phyloP scores from a whole-genome alignment of 2,113 vertebrate species.

The Odontesthes bonariensis region DNA sequence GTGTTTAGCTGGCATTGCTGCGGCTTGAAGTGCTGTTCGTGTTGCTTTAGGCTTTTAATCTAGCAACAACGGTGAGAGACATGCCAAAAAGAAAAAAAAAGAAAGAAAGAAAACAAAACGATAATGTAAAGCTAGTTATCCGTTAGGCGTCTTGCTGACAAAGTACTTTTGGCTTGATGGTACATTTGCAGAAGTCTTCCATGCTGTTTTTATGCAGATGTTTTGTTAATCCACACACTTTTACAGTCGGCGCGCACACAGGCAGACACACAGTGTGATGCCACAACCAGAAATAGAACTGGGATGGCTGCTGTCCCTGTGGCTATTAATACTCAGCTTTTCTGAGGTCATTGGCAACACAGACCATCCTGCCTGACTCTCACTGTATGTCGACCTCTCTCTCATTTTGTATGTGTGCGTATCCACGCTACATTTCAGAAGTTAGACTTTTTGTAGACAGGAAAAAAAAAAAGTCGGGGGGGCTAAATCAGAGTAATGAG shows the following conservation, averaged over 20 bases:
- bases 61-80: background rate
- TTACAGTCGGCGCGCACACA: conserved; percentile 31
- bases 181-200: conserved; percentile 14
- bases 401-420: conserved; percentile 13
- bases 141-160: conserved; percentile 1
- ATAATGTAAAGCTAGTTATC: background rate
- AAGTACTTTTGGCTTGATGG: conserved; percentile 1
- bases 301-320: conserved; percentile 52
- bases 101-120: background rate
- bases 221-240: conserved; percentile 45
- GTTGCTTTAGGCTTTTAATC: background rate
- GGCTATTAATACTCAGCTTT: conserved; percentile 71
- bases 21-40: background rate
- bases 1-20: background rate
- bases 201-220: conserved; percentile 22
- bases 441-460: conserved; percentile 22
- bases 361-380: conserved; percentile 33
- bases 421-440: conserved; percentile 20
- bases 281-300: conserved; percentile 63
- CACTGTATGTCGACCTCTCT: conserved; percentile 8
- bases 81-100: background rate
- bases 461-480: conserved; percentile 4
- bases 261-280: conserved; percentile 57
- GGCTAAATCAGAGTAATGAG: conserved; percentile 10
- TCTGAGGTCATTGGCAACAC: conserved; percentile 66